phyloP scores from a whole-genome alignment of 2,888 invertebrate genomes.

The Drosophila maculinotata region DNA sequence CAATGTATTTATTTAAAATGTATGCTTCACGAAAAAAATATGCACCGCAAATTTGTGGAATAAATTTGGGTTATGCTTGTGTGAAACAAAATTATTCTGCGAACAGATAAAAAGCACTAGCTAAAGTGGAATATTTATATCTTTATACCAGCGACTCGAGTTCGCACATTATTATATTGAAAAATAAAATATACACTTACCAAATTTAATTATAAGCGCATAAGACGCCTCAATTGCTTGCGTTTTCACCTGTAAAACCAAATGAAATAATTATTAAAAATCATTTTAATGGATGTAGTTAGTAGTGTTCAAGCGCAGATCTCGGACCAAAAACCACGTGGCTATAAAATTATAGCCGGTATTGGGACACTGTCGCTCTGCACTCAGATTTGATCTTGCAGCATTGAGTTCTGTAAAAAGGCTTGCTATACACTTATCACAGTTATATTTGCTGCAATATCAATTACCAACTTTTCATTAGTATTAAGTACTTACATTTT shows the following conservation, averaged over 20 bases:
- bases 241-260: constrained; percentile 54
- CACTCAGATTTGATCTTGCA: constrained; percentile 66
- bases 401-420: constrained; percentile 74
- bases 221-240: background rate
- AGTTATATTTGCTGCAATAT: constrained; percentile 78
- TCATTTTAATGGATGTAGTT: background rate
- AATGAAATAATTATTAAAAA: background rate
- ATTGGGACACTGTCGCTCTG: constrained; percentile 18
- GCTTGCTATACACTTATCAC: constrained; percentile 43
- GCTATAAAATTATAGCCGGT: constrained; percentile 25
- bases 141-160: constrained; percentile 83
- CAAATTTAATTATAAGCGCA: constrained; percentile 8
- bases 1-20: constrained; percentile 25
- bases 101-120: constrained; percentile 83
- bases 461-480: background rate
- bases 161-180: too few species aligned
- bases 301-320: constrained; percentile 16
- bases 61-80: constrained; percentile 84
- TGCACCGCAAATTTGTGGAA: constrained; percentile 81
- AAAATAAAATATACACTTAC: constrained; percentile 41
- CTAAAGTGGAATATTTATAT: constrained; percentile 71
- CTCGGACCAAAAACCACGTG: constrained; percentile 46
- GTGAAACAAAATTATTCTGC: constrained; percentile 75
- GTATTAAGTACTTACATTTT: constrained; percentile 51
- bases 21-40: constrained; percentile 75